phyloP scores from a whole-genome alignment of 2,797 vertebrate genomes.

The Enteromius mattozi region DNA sequence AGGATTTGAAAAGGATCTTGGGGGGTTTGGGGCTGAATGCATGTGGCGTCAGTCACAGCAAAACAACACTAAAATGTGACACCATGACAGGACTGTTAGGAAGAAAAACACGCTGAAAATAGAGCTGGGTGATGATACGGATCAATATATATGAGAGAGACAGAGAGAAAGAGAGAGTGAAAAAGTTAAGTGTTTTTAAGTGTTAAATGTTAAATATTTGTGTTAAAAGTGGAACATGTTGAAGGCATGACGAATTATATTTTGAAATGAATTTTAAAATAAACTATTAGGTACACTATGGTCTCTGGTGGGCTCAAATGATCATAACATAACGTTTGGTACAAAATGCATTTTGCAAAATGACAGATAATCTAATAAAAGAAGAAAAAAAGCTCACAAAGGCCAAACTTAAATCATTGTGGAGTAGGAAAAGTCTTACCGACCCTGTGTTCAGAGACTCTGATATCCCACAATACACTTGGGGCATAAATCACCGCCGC shows the following conservation, averaged over 20 bases:
- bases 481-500: conserved; percentile 43
- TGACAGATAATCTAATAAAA: conserved; percentile 38
- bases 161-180: too few relatives aligned
- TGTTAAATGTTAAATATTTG: neutral
- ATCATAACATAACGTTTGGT: neutral
- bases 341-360: conserved; percentile 24
- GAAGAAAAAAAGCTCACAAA: conserved; percentile 49
- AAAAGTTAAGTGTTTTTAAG: too few relatives aligned
- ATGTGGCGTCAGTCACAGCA: neutral
- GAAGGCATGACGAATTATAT: neutral
- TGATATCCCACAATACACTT: conserved; percentile 28
- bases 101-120: neutral
- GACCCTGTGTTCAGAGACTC: conserved; percentile 5
- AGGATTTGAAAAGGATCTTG: conserved; percentile 8
- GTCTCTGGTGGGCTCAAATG: neutral
- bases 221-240: neutral
- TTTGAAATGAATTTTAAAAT: neutral
- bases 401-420: conserved; percentile 45
- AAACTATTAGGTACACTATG: neutral
- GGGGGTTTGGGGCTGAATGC: conserved; percentile 3
- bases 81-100: neutral
- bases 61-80: neutral
- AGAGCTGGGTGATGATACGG: neutral
- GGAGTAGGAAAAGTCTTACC: conserved; percentile 23
- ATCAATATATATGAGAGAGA: neutral